Conservation (phyloP, 2,888 invertebrate genomes). For the Pemphredon lugubris region DNA sequence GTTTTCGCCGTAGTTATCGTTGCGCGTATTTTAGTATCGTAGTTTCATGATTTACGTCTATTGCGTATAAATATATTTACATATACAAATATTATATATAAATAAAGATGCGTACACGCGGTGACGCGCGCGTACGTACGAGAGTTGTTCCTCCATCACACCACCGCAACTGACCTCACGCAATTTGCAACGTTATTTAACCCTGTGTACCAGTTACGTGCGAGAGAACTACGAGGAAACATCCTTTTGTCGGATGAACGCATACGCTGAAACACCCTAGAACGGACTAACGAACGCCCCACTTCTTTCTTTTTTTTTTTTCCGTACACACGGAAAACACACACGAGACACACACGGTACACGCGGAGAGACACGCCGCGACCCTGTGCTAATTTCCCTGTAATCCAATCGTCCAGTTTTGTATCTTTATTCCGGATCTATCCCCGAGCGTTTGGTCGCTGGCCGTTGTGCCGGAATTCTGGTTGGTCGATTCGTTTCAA, state of each 20-base stretch:
- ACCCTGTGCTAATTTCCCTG: constrained; percentile 57
- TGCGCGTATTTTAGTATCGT: too few relatives aligned
- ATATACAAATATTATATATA: constrained; percentile 23
- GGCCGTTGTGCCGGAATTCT: constrained; percentile 19
- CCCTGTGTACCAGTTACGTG: constrained; percentile 55
- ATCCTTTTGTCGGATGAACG: constrained; percentile 70
- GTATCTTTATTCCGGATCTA: constrained; percentile 1
- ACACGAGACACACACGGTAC: constrained; percentile 38
- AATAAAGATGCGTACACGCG: constrained; percentile 31
- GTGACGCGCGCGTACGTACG: background rate
- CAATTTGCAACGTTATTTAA: constrained; percentile 62
- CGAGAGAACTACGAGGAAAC: constrained; percentile 57
- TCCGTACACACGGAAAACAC: constrained; percentile 24
- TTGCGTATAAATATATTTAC: constrained; percentile 17
- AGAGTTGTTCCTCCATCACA: constrained; percentile 43
- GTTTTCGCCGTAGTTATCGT: too few relatives aligned
- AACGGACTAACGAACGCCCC: constrained; percentile 60
- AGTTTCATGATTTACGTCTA: too few relatives aligned
- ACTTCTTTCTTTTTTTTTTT: constrained; percentile 14
- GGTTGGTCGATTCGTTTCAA: too few relatives aligned
- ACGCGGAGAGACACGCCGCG: constrained; percentile 28
- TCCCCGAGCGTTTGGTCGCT: constrained; percentile 48
- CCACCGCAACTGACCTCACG: constrained; percentile 70
- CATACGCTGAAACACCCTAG: constrained; percentile 57
- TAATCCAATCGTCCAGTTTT: constrained; percentile 32